Conservation (phyloP, 2,113 vertebrate species). For the Odocoileus virginianus region DNA sequence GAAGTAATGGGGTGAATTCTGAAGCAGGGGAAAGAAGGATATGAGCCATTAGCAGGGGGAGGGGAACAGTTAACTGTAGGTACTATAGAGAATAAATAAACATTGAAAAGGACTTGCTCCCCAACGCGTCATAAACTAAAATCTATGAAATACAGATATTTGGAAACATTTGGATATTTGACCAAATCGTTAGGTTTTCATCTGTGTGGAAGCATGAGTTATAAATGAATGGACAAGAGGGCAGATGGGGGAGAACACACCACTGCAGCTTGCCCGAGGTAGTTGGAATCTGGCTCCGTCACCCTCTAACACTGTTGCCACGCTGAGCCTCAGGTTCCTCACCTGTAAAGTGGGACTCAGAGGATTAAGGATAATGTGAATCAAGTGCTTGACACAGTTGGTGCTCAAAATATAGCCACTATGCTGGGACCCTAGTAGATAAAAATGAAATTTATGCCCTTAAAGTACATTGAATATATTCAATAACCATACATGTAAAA, state of each 20-base stretch:
- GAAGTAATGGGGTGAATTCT: not conserved
- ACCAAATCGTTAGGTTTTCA: not conserved
- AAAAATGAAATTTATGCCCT: not conserved
- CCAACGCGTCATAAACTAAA: not conserved
- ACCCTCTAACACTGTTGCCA: not conserved
- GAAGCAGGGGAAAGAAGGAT: not conserved
- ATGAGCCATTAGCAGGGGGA: not conserved
- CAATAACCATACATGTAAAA: not conserved
- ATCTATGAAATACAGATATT: not conserved
- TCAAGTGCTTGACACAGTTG: not conserved
- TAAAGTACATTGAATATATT: not conserved
- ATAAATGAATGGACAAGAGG: not conserved
- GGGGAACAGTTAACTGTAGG: not conserved
- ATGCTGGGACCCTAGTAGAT: not conserved
- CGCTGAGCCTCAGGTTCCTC: not conserved
- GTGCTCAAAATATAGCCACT: not conserved
- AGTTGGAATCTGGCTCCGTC: not conserved
- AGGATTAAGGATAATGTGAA: not conserved
- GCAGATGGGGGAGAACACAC: not conserved
- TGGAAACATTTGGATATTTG: slow-evolving; percentile 1
- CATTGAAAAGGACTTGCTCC: not conserved
- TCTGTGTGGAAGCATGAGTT: not conserved
- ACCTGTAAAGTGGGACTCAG: not conserved
- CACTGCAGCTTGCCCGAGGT: not conserved
- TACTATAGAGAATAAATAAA: not conserved